Evolutionary conservation across 2,113 vertebrate species (phyloP), one percentile per base, ranked within the genome.

Genomic region (Talpa occidentalis): DNA sequence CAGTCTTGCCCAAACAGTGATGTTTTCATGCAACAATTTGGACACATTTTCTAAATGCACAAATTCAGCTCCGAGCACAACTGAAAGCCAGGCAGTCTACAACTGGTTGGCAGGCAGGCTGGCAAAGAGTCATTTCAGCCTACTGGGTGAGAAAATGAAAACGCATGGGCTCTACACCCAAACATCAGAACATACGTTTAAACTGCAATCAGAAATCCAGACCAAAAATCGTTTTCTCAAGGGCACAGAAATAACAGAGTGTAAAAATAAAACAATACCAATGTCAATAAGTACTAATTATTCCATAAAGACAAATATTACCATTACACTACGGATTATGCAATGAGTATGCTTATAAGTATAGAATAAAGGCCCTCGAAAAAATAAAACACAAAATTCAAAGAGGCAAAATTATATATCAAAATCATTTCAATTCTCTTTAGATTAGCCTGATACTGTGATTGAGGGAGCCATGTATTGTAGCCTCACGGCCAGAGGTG

Each of bases 291-390:
- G 78, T 64, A 94, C 40, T 89, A 95, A 89, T 95, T 97, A 96
- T 72, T 95, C 66, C 79, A 91, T 89, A 91, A 95, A 88, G 78
- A 94, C 80, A 96, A 95, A 96, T 92, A 97, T 92, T 93, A 78
- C 56, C 86, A 74, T 64, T 89, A 89, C 59, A 64, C 40, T 76
- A 84, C 87, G 49, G 54, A 94, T 83, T 82, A 74, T 54, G 64
- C 83, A 95, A 60, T 74, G 30, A 94, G 26, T 78, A 66, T 47
- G n/a, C 67, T 85, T 88, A 0, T 62, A 95, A 90, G 79, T 81
- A 82, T 10, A 81, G 16, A 72, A 9, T 54, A 94, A 88, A 94
- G 94, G 93, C 44, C 37, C 78, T 90, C 40, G 74, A 60, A 73
- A 84, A 93, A 86, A 67, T 74, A 86, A 85, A 84, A 77, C 21